A percentile compares a stretch with the other conserved stretches of the same genome.
phyloP scores from a whole-genome alignment of 2,888 invertebrate genomes.

The Cantharis rufa region DNA sequence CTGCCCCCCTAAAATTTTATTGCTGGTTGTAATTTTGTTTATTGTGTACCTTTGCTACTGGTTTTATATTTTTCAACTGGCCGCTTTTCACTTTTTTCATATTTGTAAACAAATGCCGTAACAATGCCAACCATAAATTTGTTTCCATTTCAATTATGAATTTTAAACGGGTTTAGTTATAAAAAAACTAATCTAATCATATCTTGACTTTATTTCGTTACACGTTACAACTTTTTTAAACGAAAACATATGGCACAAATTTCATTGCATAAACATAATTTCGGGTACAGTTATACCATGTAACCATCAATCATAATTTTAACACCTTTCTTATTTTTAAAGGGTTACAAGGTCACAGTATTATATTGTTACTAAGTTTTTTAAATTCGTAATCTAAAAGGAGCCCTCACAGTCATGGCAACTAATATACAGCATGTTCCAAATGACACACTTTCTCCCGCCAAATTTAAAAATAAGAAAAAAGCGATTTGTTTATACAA shows the following conservation, averaged over 20 bases:
- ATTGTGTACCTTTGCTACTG: constrained; percentile 12
- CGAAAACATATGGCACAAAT: neutral
- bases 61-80: neutral
- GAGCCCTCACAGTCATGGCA: neutral
- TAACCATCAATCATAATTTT: neutral
- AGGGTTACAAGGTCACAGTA: neutral
- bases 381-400: neutral
- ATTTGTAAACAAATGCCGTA: neutral
- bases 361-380: neutral
- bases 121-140: neutral
- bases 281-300: neutral
- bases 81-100: neutral
- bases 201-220: neutral
- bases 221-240: neutral
- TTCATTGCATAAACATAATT: neutral
- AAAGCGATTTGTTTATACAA: neutral
- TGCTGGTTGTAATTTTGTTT: constrained; percentile 40
- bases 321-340: neutral
- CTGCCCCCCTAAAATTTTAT: constrained; percentile 42
- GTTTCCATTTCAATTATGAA: neutral
- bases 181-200: neutral
- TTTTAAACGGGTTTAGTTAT: neutral
- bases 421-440: neutral
- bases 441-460: neutral
- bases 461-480: neutral